Conservation (phyloP, 2,797 vertebrate species). For the Arnoldichthys spilopterus region DNA sequence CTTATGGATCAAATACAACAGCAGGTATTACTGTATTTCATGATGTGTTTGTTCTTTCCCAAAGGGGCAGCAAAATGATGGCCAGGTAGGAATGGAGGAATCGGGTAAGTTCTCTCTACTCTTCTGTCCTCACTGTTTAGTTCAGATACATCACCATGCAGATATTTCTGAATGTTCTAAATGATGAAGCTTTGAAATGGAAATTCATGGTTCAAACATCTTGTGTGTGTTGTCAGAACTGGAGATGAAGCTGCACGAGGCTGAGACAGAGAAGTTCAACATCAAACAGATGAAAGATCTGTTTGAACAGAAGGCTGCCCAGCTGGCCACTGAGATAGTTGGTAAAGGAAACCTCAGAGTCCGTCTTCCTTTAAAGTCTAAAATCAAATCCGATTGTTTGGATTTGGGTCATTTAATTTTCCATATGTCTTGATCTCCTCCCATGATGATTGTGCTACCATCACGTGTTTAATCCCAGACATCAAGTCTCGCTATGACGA, state of each 20-base stretch:
- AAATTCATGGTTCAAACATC: not conserved
- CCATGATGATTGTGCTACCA: not conserved
- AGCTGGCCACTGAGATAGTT: constrained; percentile 95
- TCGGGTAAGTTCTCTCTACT: constrained; percentile 76
- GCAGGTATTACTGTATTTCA: constrained; percentile 2
- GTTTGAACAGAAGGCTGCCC: constrained; percentile 98
- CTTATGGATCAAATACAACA: not conserved
- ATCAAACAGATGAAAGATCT: constrained; percentile 99
- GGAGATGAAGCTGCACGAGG: constrained; percentile 89
- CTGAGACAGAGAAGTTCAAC: constrained; percentile 96
- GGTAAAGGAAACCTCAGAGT: constrained; percentile 76
- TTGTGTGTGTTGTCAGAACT: constrained; percentile 70
- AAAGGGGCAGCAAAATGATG: constrained; percentile 82
- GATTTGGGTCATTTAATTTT: constrained; percentile 3
- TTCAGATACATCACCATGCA: not conserved
- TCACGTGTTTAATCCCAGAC: constrained; percentile 72
- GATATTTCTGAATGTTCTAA: not conserved
- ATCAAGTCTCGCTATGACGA: constrained; percentile 95
- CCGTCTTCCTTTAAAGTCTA: not conserved
- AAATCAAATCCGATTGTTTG: not conserved
- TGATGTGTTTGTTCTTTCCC: constrained; percentile 48
- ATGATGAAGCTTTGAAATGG: constrained; percentile 14
- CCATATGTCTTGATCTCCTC: not conserved
- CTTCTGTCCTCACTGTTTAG: not conserved
- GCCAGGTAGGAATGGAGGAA: constrained; percentile 78